Base-by-base conservation (phyloP, 2,113 vertebrate species). In the Smithornis capensis region DNA sequence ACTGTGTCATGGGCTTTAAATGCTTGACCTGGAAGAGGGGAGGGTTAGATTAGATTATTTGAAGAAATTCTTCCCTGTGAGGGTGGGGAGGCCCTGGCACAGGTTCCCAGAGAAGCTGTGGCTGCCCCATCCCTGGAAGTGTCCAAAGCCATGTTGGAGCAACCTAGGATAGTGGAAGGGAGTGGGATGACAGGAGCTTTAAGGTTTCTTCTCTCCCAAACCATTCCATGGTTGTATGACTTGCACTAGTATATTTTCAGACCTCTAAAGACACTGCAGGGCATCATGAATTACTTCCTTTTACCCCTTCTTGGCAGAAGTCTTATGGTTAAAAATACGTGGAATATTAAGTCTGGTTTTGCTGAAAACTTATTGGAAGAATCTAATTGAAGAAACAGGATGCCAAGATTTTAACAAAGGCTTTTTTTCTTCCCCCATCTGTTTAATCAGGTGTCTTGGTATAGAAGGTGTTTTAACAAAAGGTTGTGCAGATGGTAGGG, bases 391-490 rank as follows among this genome's bases (percentile, higher is more conserved):
- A 93, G 79, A 90, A 92, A 83, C 0, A 4, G 31, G 63, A 89
- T 68, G 92, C 90, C 95, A 95, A 75, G 86, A 75, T 76, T 89
- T 86, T 83, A 93, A 96, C 94, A 94, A 95, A 96, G 59, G 31
- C 49, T 93, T 89, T 94, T 93, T 94, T 80, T 14, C 22, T 60
- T 19, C 18, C 29, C 27, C 90, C 92, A 93, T 96, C 94, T 96
- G 93, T 95, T 97, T 96, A 90, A 93, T 96, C 94, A 96, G 88
- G 92, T 97, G 92, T 86, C 87, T 90, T 40, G 89, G 73, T 87
- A 64, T 76, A 92, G 91, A 87, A 93, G 69, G 92, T 92, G 38
- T 55, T 96, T 82, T 87, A 87, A 95, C 93, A 96, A 96, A 96
- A 95, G 95, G 21, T 89, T 75, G 92, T 94, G 73, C 92, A 95